These are phyloP conservation scores for Sarcophilus harrisii DNA, from an alignment of 2,797 vertebrate species.

Conservation along the genomic window DNA sequence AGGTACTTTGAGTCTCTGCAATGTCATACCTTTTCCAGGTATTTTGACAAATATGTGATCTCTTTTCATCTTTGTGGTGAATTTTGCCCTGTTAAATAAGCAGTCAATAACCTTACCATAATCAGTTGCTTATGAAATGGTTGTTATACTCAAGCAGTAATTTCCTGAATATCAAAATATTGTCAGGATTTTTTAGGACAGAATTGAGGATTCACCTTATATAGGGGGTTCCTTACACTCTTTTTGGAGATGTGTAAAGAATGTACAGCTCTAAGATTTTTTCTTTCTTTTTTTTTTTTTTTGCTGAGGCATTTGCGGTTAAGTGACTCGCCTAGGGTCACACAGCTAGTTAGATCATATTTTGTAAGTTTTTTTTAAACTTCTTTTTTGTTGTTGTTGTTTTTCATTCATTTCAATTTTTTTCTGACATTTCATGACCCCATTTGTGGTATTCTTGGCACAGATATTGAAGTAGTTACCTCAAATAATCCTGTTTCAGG, in stretches of 20 bases:
- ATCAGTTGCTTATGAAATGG: not conserved
- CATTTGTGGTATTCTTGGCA: not conserved
- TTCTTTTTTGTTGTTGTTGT: too few relatives aligned
- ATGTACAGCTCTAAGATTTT: not conserved
- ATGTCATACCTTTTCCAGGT: not conserved
- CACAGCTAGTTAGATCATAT: too few relatives aligned
- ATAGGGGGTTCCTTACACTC: not conserved
- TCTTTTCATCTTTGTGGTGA: not conserved
- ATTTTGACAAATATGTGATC: not conserved
- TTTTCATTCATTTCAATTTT: not conserved
- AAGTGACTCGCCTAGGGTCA: too few relatives aligned
- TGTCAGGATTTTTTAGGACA: not conserved
- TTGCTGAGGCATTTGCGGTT: not conserved
- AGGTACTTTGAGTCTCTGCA: not conserved
- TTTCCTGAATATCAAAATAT: not conserved
- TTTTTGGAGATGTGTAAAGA: not conserved
- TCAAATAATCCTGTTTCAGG: too few relatives aligned
- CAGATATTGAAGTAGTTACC: not conserved
- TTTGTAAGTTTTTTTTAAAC: too few relatives aligned
- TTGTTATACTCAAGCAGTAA: not conserved
- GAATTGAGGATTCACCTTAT: not conserved
- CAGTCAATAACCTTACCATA: not conserved
- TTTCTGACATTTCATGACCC: not conserved
- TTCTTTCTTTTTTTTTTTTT: not conserved
- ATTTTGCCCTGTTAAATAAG: not conserved